Percentiles rank a stretch among this genome's conserved stretches.
phyloP scores from a whole-genome alignment of 2,797 vertebrate species.

The Cryptoprocta ferox region DNA sequence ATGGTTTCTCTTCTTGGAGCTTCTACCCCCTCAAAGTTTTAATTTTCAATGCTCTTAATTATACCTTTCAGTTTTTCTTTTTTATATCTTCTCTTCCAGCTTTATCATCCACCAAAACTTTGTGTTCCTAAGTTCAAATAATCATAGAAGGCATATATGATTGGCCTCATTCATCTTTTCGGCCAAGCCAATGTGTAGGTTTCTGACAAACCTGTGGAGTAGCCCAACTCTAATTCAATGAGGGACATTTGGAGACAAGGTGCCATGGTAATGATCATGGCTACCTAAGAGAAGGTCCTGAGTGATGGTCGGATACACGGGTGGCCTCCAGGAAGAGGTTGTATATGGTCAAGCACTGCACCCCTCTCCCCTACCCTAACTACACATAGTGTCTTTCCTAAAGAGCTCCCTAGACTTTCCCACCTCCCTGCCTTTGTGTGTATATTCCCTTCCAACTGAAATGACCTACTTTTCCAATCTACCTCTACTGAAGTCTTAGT shows the following conservation, averaged over 20 bases:
- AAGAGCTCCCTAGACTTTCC: neutral
- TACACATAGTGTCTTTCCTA: neutral
- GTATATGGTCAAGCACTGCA: neutral
- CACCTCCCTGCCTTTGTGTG: neutral
- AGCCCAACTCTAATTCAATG: neutral
- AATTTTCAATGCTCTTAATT: neutral
- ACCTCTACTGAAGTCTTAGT: neutral
- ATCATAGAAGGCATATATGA: neutral
- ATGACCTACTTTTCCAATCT: neutral
- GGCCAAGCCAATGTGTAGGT: neutral
- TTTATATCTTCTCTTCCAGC: neutral
- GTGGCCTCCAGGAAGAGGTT: neutral
- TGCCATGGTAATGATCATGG: neutral
- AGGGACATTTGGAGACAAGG: neutral
- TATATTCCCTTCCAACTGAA: neutral
- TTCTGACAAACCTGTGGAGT: neutral
- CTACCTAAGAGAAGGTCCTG: neutral
- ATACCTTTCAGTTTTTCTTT: neutral
- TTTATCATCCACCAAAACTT: slow-evolving; percentile 5
- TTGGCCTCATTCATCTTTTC: neutral
- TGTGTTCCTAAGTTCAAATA: neutral
- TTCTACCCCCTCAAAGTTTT: neutral
- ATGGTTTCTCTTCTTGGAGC: neutral
- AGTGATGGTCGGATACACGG: neutral
- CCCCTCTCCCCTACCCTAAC: neutral